Base-by-base conservation (phyloP, 2,888 invertebrate genomes). In the Amorpha juglandis region DNA sequence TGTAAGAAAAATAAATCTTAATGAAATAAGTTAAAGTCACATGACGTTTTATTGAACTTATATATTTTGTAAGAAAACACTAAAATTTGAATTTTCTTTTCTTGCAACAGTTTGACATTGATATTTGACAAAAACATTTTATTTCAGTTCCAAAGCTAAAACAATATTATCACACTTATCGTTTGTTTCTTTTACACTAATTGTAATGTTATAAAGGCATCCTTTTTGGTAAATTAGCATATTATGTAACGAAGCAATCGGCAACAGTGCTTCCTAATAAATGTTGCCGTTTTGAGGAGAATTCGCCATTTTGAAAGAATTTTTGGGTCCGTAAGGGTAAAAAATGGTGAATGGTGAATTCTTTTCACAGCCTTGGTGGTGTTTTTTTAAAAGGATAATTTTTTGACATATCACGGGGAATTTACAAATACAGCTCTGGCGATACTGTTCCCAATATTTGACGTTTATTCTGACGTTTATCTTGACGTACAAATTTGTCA, bases 21-120 rank as follows among this genome's bases (percentile, higher is more conserved):
- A 27, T 27, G 27, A 27, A 4, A 27, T 27, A 27, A 27, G 27
- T 27, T 7, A n/a, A 3, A 68, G 67, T 82, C 81, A 82, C 78
- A 81, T 80, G 81, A 81, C 68, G n/a, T n/a, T n/a, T n/a, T n/a
- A n/a, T n/a, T n/a, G n/a, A n/a, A n/a, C n/a, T n/a, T n/a, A 68
- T 63, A 64, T 65, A 50, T 45, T 45, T 63, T 51, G 21, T 12
- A 8, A 45, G 42, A 19, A 45, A 21, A 8, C 3, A 38, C 38
- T 19, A 38, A 42, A 33, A 27, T 12, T 27, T 4, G 2, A 4
- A 38, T 58, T 58, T 58, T 58, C 38, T 19, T 19, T 12, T 38
- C 19, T 58, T 19, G 42, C 42, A 58, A 58, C 42, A 19, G 19
- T 42, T 6, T 53, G 64, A 64, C 64, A 64, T 45, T 53, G 53